Conservation (phyloP, 2,113 vertebrate species). For the Crotalus horridus region DNA sequence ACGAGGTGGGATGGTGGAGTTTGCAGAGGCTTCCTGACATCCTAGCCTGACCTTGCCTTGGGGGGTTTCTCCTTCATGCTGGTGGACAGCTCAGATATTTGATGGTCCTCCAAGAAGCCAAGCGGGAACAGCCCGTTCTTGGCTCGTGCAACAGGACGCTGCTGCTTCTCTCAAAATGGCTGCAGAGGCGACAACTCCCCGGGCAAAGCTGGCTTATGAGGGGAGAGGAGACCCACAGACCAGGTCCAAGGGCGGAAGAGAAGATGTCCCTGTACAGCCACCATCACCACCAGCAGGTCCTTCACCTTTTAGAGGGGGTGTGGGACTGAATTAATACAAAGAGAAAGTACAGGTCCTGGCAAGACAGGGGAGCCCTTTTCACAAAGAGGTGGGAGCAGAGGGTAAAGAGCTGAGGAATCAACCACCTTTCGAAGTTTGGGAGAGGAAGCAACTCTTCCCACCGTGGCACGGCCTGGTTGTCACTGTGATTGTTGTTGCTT, state of each 20-base stretch:
- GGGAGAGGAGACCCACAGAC: neutral
- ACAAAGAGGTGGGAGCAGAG: neutral
- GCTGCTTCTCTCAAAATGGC: slow-evolving; percentile 10
- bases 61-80: neutral
- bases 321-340: neutral
- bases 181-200: neutral
- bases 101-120: neutral
- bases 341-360: neutral
- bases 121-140: neutral
- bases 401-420: neutral
- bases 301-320: neutral
- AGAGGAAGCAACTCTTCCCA: neutral
- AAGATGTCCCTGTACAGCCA: neutral
- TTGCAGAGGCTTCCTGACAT: neutral
- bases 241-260: neutral
- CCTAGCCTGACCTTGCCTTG: neutral
- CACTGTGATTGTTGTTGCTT: neutral
- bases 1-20: neutral
- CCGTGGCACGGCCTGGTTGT: neutral
- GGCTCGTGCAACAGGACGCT: neutral
- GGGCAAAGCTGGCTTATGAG: accelerated
- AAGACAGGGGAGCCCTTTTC: neutral
- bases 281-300: neutral
- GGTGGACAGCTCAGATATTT: neutral
- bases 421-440: neutral